Percentiles rank a stretch among this genome's conserved stretches.
phyloP scores from a whole-genome alignment of 1,140 invertebrate species.

The Macrobrachium rosenbergii region DNA sequence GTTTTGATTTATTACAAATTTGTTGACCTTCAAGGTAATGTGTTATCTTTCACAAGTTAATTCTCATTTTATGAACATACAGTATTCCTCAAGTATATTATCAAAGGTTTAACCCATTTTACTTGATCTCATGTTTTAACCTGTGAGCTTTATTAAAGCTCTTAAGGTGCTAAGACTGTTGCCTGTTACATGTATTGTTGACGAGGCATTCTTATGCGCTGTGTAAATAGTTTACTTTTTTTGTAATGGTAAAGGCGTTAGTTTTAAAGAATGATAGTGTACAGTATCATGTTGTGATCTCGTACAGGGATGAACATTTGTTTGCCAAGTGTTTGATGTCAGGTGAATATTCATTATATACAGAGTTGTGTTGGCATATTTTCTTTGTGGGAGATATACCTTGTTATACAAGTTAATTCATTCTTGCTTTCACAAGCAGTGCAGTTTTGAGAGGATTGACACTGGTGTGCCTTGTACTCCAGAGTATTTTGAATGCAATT shows the following conservation, averaged over 20 bases:
- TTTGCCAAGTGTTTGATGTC: background rate
- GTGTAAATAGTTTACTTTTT: no score
- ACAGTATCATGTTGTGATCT: conserved; percentile 26
- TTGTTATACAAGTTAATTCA: no score
- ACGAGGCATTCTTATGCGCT: conserved; percentile 36
- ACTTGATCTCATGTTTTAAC: conserved; percentile 41
- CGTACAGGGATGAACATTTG: background rate
- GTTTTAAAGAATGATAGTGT: background rate
- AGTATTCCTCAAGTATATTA: background rate
- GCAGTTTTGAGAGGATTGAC: no score
- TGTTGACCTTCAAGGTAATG: conserved; percentile 8
- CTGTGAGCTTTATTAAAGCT: conserved; percentile 2
- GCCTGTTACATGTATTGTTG: conserved; percentile 47
- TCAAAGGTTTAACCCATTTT: background rate
- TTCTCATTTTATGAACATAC: conserved; percentile 5
- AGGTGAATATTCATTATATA: background rate
- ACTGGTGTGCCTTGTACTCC: no score
- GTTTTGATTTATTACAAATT: background rate
- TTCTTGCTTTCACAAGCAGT: no score
- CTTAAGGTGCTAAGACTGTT: conserved; percentile 57
- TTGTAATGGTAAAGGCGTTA: no score
- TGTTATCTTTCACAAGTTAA: background rate
- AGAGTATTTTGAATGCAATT: no score
- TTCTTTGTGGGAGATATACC: no score
- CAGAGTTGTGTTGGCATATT: no score